These are phyloP conservation scores for Anagrus nilaparvatae DNA, from an alignment of 1,140 invertebrate species.

Conservation along the genomic window DNA sequence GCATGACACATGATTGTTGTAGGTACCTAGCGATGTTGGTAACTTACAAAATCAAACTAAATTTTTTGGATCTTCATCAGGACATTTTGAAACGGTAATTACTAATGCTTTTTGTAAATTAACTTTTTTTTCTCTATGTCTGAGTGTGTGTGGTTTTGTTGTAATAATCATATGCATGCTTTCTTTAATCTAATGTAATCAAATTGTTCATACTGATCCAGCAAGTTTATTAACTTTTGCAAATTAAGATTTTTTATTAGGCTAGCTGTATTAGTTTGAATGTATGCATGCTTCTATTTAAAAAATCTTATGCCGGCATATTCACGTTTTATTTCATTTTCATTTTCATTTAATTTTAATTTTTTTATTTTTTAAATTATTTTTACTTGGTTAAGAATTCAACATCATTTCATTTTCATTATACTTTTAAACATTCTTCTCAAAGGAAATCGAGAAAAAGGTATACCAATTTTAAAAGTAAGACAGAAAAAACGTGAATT, in stretches of 20 bases:
- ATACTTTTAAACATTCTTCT: conserved; percentile 10
- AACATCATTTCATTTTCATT: conserved; percentile 12
- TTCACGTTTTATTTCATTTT: conserved; percentile 28
- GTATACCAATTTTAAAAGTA: no score
- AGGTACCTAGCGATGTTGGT: conserved; percentile 42
- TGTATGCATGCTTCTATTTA: conserved; percentile 34
- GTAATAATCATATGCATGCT: conserved; percentile 29
- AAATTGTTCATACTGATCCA: conserved; percentile 24
- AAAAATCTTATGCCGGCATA: conserved; percentile 44
- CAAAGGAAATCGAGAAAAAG: conserved; percentile 9
- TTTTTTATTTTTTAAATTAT: conserved; percentile 12
- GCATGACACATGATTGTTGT: conserved; percentile 21
- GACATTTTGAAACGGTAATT: conserved; percentile 43
- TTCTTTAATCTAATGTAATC: conserved; percentile 22
- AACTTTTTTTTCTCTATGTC: conserved; percentile 14
- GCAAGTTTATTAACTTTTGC: conserved; percentile 6
- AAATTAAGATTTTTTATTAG: conserved; percentile 1
- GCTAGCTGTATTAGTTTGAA: conserved; percentile 28
- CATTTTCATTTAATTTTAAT: conserved; percentile 19
- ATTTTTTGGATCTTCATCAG: conserved; percentile 33
- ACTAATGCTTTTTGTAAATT: background rate
- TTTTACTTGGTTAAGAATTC: no score
- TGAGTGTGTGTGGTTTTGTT: no score
- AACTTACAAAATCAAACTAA: conserved; percentile 40
- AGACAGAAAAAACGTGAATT: conserved; percentile 14